Conservation (phyloP, 2,797 vertebrate species). For the Somateria mollissima region DNA sequence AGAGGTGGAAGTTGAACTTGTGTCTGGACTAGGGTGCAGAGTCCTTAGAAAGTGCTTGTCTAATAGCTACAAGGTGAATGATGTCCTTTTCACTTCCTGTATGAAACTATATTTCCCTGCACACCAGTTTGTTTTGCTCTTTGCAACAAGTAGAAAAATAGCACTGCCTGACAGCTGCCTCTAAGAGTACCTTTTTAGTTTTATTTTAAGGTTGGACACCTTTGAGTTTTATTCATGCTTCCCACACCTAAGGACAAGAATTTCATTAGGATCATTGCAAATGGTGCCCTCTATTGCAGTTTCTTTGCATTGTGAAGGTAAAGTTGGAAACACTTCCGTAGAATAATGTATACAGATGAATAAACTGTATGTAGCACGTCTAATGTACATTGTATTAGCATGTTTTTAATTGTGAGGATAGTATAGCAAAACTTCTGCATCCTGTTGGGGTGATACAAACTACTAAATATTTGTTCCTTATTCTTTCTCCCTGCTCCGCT, state of each 20-base stretch:
- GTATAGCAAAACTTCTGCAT: background rate
- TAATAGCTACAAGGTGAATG: background rate
- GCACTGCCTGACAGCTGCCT: background rate
- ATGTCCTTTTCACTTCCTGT: background rate
- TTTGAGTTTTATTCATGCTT: background rate
- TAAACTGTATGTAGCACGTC: background rate
- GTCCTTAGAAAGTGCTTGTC: background rate
- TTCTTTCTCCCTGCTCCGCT: background rate
- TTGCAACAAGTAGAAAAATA: background rate
- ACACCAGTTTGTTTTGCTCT: background rate
- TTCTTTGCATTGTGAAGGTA: background rate
- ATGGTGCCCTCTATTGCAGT: background rate
- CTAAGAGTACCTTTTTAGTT: background rate
- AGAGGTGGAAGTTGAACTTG: background rate
- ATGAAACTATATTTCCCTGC: background rate
- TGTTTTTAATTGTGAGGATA: background rate
- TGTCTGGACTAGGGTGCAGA: background rate
- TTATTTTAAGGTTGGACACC: background rate
- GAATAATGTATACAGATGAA: background rate
- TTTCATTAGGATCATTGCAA: background rate
- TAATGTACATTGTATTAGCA: background rate
- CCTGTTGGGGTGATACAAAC: background rate
- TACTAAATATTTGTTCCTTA: background rate
- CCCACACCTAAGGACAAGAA: background rate
- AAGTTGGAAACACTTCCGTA: background rate